Percentiles rank a stretch among this genome's conserved stretches.
Conservation (phyloP, 2,888 invertebrate genomes). For the Euzophera pinguis region DNA sequence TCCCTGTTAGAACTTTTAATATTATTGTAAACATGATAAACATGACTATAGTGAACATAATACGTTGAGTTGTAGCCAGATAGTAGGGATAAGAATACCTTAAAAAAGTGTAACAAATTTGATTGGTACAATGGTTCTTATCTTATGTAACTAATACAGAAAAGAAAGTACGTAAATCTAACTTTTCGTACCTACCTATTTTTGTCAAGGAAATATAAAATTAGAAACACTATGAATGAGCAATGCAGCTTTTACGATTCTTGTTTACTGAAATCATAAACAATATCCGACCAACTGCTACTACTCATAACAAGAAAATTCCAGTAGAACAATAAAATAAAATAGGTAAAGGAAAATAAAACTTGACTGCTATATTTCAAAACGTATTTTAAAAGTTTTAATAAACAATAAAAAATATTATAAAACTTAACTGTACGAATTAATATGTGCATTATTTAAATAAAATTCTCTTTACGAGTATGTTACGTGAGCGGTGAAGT, state of each 20-base stretch:
- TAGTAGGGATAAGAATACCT: too few species aligned
- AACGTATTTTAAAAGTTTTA: neutral
- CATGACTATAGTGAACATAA: too few species aligned
- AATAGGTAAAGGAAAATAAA: neutral
- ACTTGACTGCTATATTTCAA: constrained; percentile 2
- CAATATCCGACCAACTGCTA: neutral
- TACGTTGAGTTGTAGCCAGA: too few species aligned
- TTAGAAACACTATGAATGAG: neutral
- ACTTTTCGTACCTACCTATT: too few species aligned
- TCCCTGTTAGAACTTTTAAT: too few species aligned
- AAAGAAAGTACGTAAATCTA: too few species aligned
- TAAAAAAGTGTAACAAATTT: too few species aligned
- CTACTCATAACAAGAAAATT: neutral
- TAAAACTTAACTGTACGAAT: constrained; percentile 1
- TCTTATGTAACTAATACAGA: too few species aligned
- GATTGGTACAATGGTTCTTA: too few species aligned
- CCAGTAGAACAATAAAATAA: neutral
- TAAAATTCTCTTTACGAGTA: constrained; percentile 12
- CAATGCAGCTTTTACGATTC: neutral
- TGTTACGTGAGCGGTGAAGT: constrained; percentile 11
- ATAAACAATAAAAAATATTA: constrained; percentile 1
- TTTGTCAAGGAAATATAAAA: neutral
- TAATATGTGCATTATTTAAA: constrained; percentile 13
- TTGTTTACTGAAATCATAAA: neutral
- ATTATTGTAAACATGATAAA: too few species aligned